A percentile compares a stretch with the other conserved stretches of the same genome.
Conservation (phyloP, 2,888 invertebrate genomes). For the Orchesella flavescens region DNA sequence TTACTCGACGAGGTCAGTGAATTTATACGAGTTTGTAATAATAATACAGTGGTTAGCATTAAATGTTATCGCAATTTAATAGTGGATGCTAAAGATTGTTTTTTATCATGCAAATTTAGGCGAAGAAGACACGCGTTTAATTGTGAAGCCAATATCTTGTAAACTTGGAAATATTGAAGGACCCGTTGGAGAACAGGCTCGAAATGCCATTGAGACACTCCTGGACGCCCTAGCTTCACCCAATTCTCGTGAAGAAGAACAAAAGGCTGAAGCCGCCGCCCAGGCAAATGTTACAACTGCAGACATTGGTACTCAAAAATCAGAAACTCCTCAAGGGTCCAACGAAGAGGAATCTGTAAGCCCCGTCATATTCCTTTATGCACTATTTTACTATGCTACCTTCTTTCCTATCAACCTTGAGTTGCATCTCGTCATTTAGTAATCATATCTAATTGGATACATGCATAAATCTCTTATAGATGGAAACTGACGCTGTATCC, state of each 20-base stretch:
- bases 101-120: no score
- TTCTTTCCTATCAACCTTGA: no score
- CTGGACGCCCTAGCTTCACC: slow-evolving; percentile 79
- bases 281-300: slow-evolving; percentile 4
- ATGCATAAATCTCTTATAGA: slow-evolving; percentile 44
- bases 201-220: slow-evolving; percentile 80
- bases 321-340: slow-evolving; percentile 16
- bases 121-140: slow-evolving; percentile 79
- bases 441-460: no score
- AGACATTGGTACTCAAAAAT: slow-evolving; percentile 42
- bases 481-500: slow-evolving; percentile 67
- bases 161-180: slow-evolving; percentile 76
- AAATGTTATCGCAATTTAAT: no score
- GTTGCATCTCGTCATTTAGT: no score
- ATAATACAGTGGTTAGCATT: neutral
- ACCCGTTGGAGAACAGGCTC: slow-evolving; percentile 78
- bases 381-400: neutral
- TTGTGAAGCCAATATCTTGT: slow-evolving; percentile 80
- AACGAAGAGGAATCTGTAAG: slow-evolving; percentile 56
- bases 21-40: slow-evolving; percentile 63
- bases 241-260: slow-evolving; percentile 62
- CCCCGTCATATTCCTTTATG: neutral
- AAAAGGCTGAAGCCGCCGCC: slow-evolving; percentile 2
- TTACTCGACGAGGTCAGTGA: slow-evolving; percentile 75
- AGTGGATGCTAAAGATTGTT: no score